phyloP scores from a whole-genome alignment of 2,888 invertebrate genomes.

The Cephus pulcher region DNA sequence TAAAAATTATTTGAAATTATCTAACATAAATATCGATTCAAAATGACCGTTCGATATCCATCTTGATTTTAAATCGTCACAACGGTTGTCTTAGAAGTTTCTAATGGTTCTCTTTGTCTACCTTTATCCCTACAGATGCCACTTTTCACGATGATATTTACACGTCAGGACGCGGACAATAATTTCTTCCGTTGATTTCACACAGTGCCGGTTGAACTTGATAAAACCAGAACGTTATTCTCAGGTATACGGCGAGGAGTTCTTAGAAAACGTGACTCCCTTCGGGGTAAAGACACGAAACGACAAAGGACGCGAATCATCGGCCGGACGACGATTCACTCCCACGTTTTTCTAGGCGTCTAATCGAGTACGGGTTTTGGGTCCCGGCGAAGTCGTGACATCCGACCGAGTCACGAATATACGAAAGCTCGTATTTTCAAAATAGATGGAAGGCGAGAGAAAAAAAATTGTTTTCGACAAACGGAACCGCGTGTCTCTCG shows the following conservation, averaged over 20 bases:
- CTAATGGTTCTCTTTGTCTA: background rate
- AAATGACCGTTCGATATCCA: background rate
- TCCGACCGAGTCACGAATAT: slow-evolving; percentile 13
- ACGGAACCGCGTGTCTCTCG: background rate
- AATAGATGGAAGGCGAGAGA: background rate
- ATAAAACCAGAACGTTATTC: background rate
- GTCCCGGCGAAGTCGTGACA: slow-evolving; percentile 6
- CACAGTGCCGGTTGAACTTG: background rate
- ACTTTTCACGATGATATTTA: background rate
- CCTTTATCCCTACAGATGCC: background rate
- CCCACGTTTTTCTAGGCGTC: background rate
- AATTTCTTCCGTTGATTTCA: background rate
- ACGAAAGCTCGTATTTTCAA: slow-evolving; percentile 3
- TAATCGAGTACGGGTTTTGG: background rate
- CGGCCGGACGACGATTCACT: background rate
- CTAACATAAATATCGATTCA: background rate
- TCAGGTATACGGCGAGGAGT: background rate
- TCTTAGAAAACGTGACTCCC: background rate
- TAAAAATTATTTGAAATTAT: background rate
- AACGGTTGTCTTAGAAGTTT: background rate
- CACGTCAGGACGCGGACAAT: background rate
- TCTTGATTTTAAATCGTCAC: background rate
- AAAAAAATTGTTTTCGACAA: slow-evolving; percentile 21
- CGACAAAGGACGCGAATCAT: background rate
- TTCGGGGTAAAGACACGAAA: background rate